These are phyloP conservation scores for Syritta pipiens DNA, from an alignment of 2,888 invertebrate genomes.

Conservation along the genomic window DNA sequence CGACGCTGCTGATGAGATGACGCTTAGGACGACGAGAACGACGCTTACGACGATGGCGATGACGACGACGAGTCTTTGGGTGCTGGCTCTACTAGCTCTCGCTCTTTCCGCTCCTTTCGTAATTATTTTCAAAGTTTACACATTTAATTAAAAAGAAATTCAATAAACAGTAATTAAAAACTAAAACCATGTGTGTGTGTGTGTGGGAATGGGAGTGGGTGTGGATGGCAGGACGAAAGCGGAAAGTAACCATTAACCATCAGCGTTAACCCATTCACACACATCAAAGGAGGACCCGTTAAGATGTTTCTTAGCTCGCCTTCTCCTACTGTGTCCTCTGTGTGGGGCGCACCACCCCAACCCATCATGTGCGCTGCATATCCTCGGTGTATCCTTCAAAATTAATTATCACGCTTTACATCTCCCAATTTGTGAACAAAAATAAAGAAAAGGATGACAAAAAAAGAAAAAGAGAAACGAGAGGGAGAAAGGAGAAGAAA, in stretches of 20 bases:
- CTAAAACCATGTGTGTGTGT: conserved; percentile 55
- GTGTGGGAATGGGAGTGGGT: background rate
- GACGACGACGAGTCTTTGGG: background rate
- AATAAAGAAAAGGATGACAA: conserved; percentile 6
- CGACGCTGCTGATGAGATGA: too few species aligned
- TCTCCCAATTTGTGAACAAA: conserved; percentile 66
- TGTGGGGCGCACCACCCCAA: too few species aligned
- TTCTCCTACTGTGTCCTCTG: background rate
- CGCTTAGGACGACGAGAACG: conserved; percentile 1
- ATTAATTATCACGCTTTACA: conserved; percentile 69
- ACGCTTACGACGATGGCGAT: background rate
- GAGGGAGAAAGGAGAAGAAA: background rate
- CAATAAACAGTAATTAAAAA: conserved; percentile 69
- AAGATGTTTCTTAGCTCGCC: conserved; percentile 21
- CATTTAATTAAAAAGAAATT: conserved; percentile 67
- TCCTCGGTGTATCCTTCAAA: conserved; percentile 60
- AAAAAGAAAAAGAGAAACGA: conserved; percentile 19
- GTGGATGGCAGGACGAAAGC: background rate
- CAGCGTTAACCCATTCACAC: conserved; percentile 42
- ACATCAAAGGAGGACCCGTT: conserved; percentile 46
- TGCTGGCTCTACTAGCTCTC: too few species aligned
- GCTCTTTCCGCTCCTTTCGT: conserved; percentile 1
- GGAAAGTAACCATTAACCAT: conserved; percentile 61
- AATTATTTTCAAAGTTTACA: conserved; percentile 64
- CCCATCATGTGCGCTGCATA: background rate